Conservation (phyloP, 2,113 vertebrate genomes). For the Oncorhynchus kisutch region DNA sequence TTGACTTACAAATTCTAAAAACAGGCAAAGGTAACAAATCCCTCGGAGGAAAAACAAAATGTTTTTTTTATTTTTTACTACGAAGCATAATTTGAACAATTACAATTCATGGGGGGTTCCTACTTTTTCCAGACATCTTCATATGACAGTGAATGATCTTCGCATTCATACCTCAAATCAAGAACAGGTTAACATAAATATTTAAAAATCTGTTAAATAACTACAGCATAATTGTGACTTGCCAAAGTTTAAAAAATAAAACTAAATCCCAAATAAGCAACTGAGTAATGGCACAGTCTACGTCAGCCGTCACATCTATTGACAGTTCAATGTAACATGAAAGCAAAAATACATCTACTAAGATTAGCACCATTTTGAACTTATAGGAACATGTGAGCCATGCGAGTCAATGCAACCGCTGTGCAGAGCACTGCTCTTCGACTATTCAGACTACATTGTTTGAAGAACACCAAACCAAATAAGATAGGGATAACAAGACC, state of each 20-base stretch:
- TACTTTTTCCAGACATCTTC: neutral
- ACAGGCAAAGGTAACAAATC: slow-evolving; percentile 1
- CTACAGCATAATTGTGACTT: neutral
- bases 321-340: neutral
- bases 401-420: neutral
- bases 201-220: slow-evolving; percentile 32
- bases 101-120: neutral
- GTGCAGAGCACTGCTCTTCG: neutral
- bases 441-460: neutral
- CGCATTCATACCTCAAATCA: slow-evolving; percentile 7
- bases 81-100: neutral
- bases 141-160: neutral
- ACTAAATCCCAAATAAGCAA: slow-evolving; percentile 1
- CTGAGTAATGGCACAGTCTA: neutral
- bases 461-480: neutral
- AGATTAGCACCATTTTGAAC: neutral
- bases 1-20: neutral
- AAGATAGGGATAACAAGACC: too few species aligned
- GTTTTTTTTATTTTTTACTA: neutral
- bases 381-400: neutral
- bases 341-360: neutral
- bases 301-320: neutral
- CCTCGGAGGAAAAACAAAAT: neutral
- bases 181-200: neutral
- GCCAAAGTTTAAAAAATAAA: neutral